Conservation (phyloP, 2,113 vertebrate genomes). For the Mastomys coucha region DNA sequence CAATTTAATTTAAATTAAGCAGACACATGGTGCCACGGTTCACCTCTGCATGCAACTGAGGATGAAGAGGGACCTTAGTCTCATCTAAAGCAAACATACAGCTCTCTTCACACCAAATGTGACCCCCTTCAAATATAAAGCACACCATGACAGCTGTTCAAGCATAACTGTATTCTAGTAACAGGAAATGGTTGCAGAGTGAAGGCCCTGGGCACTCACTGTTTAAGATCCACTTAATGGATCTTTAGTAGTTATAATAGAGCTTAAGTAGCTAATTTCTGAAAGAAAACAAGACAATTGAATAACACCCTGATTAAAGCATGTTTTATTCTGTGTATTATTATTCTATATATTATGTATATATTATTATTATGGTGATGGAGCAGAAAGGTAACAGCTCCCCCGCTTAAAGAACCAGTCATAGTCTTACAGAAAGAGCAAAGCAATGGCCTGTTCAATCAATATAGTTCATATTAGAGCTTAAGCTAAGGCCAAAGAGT, state of each 20-base stretch:
- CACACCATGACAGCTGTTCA: conserved; percentile 7
- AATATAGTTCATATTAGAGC: neutral
- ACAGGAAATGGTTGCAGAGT: conserved; percentile 62
- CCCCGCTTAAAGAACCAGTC: conserved; percentile 44
- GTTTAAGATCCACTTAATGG: conserved; percentile 35
- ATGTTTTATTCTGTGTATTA: conserved; percentile 44
- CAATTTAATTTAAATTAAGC: conserved; percentile 50
- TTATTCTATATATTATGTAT: conserved; percentile 30
- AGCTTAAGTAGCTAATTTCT: conserved; percentile 51
- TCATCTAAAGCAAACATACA: conserved; percentile 34
- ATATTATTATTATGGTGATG: neutral
- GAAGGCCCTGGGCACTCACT: conserved; percentile 28
- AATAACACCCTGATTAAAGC: conserved; percentile 25
- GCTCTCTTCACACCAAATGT: conserved; percentile 46
- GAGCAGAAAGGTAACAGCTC: neutral
- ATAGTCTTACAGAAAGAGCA: conserved; percentile 26
- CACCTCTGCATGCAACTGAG: conserved; percentile 41
- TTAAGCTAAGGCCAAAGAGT: neutral
- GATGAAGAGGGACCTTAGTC: conserved; percentile 29
- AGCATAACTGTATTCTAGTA: conserved; percentile 55
- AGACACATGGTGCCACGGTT: conserved; percentile 52
- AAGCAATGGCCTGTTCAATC: conserved; percentile 3
- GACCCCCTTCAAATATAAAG: conserved; percentile 54
- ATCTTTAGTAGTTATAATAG: conserved; percentile 1
- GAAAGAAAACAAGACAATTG: conserved; percentile 54